Evolutionary conservation across 2,888 invertebrate species (phyloP).

Genomic region (Tipula unca): DNA sequence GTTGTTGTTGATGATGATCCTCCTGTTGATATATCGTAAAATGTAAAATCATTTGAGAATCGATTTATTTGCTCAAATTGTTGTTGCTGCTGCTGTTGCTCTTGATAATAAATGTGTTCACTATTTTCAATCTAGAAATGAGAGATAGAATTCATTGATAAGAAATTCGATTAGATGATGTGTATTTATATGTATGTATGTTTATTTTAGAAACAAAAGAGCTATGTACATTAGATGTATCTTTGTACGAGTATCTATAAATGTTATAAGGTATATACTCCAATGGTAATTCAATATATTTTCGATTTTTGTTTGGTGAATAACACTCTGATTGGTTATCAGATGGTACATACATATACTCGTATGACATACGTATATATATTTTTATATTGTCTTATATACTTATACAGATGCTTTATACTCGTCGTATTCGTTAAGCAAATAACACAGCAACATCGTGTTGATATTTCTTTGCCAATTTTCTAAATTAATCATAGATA

Average conservation of each 20-base stretch:
- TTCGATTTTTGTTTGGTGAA: neutral
- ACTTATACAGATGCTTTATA: neutral
- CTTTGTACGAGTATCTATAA: too few relatives aligned
- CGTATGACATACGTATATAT: too few relatives aligned
- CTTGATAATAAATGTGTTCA: slow-evolving; percentile 2
- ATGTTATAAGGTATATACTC: neutral
- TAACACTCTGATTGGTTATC: neutral
- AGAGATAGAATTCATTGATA: neutral
- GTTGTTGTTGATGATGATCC: neutral
- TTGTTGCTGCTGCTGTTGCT: neutral
- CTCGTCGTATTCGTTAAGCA: neutral
- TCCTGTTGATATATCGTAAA: slow-evolving; percentile 15
- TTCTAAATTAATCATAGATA: neutral
- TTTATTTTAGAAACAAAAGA: neutral
- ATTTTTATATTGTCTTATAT: neutral
- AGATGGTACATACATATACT: too few relatives aligned
- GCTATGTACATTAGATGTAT: too few relatives aligned
- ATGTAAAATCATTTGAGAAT: slow-evolving; percentile 15
- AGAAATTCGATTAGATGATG: neutral
- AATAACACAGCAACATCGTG: neutral
- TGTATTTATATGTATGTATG: neutral
- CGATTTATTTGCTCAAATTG: slow-evolving; percentile 14
- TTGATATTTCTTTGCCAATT: neutral
- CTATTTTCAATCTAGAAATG: slow-evolving; percentile 14
- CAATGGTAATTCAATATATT: neutral